Conservation (phyloP, 2,888 invertebrate genomes). For the Girardia tigrina region DNA sequence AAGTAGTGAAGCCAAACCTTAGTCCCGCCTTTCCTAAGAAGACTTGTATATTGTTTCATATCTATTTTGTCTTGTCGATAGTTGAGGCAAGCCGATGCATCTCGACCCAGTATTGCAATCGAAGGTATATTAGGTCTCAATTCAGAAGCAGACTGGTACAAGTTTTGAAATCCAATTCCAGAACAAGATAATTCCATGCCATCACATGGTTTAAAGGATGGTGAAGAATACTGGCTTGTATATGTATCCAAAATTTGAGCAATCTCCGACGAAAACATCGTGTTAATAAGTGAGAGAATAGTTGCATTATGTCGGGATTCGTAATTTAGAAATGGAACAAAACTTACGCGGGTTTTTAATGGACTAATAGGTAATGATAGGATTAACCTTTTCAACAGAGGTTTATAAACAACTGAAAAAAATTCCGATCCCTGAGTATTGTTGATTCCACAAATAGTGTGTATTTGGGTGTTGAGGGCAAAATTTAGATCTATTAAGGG, state of each 20-base stretch:
- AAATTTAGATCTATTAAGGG: neutral
- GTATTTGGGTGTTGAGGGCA: neutral
- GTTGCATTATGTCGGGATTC: neutral
- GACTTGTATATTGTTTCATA: neutral
- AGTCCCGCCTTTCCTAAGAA: neutral
- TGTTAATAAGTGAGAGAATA: neutral
- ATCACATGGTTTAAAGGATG: neutral
- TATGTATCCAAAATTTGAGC: neutral
- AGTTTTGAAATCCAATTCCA: neutral
- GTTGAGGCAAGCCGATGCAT: neutral
- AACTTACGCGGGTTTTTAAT: neutral
- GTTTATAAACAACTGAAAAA: neutral
- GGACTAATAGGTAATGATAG: neutral
- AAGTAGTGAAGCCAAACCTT: neutral
- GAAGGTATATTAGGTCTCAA: neutral
- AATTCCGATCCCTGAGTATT: neutral
- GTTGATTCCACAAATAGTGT: neutral
- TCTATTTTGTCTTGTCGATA: neutral
- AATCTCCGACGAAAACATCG: neutral
- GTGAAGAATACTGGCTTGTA: neutral
- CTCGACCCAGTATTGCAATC: neutral
- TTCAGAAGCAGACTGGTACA: neutral
- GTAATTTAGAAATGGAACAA: neutral
- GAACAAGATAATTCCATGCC: constrained; percentile 17
- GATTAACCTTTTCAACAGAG: neutral